Conservation (phyloP, 2,888 invertebrate species). For the Chrysomela aeneicollis region DNA sequence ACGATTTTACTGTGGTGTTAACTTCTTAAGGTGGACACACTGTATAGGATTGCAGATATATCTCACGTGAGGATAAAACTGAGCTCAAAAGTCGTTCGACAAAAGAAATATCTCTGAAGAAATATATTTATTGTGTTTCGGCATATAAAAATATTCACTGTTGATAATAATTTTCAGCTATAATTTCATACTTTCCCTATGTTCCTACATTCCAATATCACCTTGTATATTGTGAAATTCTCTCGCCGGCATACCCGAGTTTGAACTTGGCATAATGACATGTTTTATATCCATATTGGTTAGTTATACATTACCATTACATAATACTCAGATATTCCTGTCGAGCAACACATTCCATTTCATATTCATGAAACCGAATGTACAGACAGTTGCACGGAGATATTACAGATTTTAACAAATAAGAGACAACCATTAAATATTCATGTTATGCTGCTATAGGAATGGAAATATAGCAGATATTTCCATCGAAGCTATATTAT, state of each 20-base stretch:
- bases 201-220: background rate
- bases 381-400: slow-evolving; percentile 1
- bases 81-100: too few species aligned
- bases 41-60: too few species aligned
- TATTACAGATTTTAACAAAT: slow-evolving; percentile 3
- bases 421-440: background rate
- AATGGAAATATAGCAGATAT: background rate
- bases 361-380: background rate
- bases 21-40: too few species aligned
- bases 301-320: slow-evolving; percentile 21
- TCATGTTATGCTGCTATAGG: background rate
- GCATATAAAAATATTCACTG: too few species aligned
- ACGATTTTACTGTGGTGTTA: too few species aligned
- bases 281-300: slow-evolving; percentile 29
- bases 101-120: too few species aligned
- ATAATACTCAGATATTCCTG: slow-evolving; percentile 32
- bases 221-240: slow-evolving; percentile 21
- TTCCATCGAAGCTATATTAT: background rate
- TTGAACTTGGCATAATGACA: slow-evolving; percentile 37
- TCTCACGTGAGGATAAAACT: too few species aligned
- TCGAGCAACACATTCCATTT: slow-evolving; percentile 27
- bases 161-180: too few species aligned
- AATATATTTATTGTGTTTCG: too few species aligned
- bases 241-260: slow-evolving; percentile 29
- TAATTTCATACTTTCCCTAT: too few species aligned